Evolutionary conservation across 2,888 invertebrate genomes (phyloP).

Genomic region (Drosophila anceps): DNA sequence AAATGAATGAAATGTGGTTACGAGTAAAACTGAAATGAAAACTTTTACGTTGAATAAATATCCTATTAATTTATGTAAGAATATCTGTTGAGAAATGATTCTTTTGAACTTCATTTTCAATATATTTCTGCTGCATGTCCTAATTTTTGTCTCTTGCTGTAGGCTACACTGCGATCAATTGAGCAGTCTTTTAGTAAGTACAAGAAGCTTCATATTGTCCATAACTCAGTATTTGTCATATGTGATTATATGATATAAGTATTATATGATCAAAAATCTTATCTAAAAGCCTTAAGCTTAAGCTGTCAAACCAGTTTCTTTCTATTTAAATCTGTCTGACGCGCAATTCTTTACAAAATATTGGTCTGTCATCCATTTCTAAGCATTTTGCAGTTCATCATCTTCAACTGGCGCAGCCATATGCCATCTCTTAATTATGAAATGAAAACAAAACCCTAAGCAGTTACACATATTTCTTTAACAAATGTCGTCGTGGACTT

Average conservation of each 20-base stretch:
- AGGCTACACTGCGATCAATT: background rate
- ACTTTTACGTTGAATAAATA: no score
- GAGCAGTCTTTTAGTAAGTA: background rate
- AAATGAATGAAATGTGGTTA: no score
- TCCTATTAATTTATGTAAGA: background rate
- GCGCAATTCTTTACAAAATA: background rate
- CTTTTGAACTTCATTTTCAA: background rate
- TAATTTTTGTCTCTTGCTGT: no score
- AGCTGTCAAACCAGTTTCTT: conserved; percentile 2
- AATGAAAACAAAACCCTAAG: conserved; percentile 54
- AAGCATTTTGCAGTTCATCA: conserved; percentile 34
- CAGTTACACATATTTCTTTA: conserved; percentile 60
- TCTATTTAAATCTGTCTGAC: conserved; percentile 6
- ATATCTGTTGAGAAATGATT: background rate
- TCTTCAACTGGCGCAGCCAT: conserved; percentile 14
- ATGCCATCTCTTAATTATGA: conserved; percentile 73
- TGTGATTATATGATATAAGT: no score
- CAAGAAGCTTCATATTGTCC: background rate
- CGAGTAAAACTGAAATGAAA: no score
- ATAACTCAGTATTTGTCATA: background rate
- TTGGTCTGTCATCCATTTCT: conserved; percentile 49
- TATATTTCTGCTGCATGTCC: background rate
- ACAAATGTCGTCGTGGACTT: conserved; percentile 67
- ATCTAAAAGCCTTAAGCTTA: background rate
- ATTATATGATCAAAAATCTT: background rate